Evolutionary conservation across 2,888 invertebrate genomes (phyloP), one percentile per base, ranked within the genome.

Genomic region (Psylliodes chrysocephalus): DNA sequence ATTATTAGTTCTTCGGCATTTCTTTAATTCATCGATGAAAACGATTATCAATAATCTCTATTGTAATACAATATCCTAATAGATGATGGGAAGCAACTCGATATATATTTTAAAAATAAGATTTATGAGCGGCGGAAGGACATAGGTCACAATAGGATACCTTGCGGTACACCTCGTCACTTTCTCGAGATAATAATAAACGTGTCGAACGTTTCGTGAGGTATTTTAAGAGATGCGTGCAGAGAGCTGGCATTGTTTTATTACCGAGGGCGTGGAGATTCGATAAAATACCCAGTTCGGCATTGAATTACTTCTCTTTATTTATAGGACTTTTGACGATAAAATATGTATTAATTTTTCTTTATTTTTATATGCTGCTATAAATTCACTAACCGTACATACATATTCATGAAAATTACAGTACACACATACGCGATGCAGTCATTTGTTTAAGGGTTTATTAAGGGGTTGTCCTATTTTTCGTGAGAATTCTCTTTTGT

Each of bases 311-410:
- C 63, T 54, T 61, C 53, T 44, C 51, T 67, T 67, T 67, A 64
- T 67, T 67, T 64, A 67, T 64, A 53, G 64, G 56, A 47, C 54
- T 60, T 67, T 64, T 63, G 53, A 63, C 64, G 44, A 63, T 67
- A 60, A 67, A 62, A 60, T 63, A 60, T 47, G 55, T 59, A 60
- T 56, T 53, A 40, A 33, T 62, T 54, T 63, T 56, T 33, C 49
- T 62, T 62, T 28, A 56, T 60, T 66, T 63, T 66, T 47, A 61
- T 42, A 51, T 55, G 28, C 38, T 55, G 54, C 44, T 54, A 56
- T 56, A 55, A 35, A 55, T 62, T 55, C 54, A 55, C 51, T 49
- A 53, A 35, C 25, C 33, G n/a, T 44, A 18, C 53, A 54, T 65
- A 57, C 57, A 62, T 61, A 65, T 65, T 65, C 61, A 65, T 65